Base-by-base conservation (phyloP, 2,888 invertebrate genomes). In the Stenolophus ochropezus region DNA sequence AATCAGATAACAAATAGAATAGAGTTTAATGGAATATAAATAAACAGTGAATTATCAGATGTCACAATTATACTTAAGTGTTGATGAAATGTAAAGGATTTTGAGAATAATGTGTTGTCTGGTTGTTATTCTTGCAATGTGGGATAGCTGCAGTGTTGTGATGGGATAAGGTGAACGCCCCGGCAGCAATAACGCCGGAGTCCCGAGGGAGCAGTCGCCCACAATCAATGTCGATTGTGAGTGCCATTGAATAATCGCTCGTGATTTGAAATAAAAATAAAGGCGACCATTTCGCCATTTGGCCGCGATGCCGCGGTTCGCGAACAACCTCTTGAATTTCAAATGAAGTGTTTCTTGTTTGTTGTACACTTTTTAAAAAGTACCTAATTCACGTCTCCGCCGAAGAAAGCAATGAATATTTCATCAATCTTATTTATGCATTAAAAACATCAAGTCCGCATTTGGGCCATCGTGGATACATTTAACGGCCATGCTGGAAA, bases 401-500 rank as follows among this genome's bases (percentile, higher is more conserved):
- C 47, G 80, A 73, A 80, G 56, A 58, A 58, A 73, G 56, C 80
- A 80, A 80, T 80, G 80, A 80, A 80, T 80, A 80, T 80, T 80
- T 80, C 80, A 80, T 80, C 80, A 73, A 80, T 80, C 69, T 73
- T 80, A 80, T 80, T 80, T 80, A 80, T 80, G 80, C 80, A 80
- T 80, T 80, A 80, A 80, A 80, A 73, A 53, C 80, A 80, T 80
- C 69, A 79, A 49, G 73, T 25, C 73, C 69, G 79, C 79, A 71
- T 79, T 79, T 69, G 53, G 61, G 51, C 77, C 23, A 56, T 58
- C 61, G 77, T 47, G 27, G 61, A 65, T 27, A 20, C 79, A 65
- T 79, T 51, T 69, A 69, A 69, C 33, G 27, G 65, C 65, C 20
- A 8, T 18, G 33, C 42, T 33, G 65, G 11, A 69, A 61, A 61